Percentiles rank a stretch among this genome's conserved stretches.
Evolutionary conservation across 1,140 invertebrate species (phyloP).

Genomic region (Vanessa tameamea): DNA sequence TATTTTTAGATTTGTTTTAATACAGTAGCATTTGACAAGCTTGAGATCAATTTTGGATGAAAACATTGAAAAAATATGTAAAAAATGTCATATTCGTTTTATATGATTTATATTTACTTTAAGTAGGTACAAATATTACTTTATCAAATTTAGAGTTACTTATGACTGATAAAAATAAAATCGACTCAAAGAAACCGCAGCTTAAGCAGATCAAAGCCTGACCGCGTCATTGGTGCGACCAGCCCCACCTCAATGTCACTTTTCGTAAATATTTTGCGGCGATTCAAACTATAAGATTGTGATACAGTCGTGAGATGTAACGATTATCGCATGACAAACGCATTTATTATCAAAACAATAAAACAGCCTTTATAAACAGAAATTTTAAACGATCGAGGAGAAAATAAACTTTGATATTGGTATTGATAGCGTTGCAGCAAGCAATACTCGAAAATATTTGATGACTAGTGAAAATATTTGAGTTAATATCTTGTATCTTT

Average conservation of each 20-base stretch:
- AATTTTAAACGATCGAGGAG: slow-evolving; percentile 15
- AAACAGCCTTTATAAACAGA: slow-evolving; percentile 41
- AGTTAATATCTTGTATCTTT: background rate
- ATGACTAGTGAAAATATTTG: slow-evolving; percentile 34
- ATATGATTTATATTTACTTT: no score
- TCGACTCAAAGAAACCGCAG: slow-evolving; percentile 38
- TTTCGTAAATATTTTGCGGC: slow-evolving; percentile 70
- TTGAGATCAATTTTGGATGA: no score
- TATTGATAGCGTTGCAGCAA: slow-evolving; percentile 12
- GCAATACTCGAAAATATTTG: slow-evolving; percentile 16
- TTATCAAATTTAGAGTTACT: no score
- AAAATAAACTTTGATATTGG: slow-evolving; percentile 11
- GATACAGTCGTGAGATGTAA: slow-evolving; percentile 51
- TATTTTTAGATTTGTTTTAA: no score
- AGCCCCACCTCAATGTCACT: slow-evolving; percentile 46
- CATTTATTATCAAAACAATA: slow-evolving; percentile 52
- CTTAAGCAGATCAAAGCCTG: slow-evolving; percentile 56
- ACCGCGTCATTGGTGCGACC: slow-evolving; percentile 43
- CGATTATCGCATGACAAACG: slow-evolving; percentile 56
- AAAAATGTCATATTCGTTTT: no score
- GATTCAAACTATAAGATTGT: slow-evolving; percentile 44
- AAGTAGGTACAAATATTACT: no score
- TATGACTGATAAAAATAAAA: background rate
- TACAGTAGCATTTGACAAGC: no score
- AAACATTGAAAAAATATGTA: no score